Base-by-base conservation (phyloP, 2,797 vertebrate genomes). In the Coregonus sp. region DNA sequence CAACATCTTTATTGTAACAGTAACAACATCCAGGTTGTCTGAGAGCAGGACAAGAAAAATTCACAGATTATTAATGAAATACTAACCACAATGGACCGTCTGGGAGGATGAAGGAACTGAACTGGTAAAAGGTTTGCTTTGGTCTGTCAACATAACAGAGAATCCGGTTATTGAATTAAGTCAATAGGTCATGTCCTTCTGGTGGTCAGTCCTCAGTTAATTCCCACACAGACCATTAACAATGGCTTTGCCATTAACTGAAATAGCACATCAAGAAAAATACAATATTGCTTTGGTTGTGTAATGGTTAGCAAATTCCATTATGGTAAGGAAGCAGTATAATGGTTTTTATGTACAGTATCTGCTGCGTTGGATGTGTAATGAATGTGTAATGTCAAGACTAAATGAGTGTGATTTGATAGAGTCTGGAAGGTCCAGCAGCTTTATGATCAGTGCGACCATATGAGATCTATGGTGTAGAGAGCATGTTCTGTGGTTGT, bases 381-480 rank as follows among this genome's bases (percentile, higher is more conserved):
- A 29, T 18, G 35, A 70, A 63, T 88, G 86, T 4, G 63, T 76
- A 85, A 70, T 80, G 78, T 90, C 85, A 81, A 73, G 40, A 54
- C 47, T 87, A 85, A 89, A 88, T 68, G 77, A 75, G 69, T 67
- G 25, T 31, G 86, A 84, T 76, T 78, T 78, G 81, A 79, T 70
- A 52, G 76, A 80, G 78, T 77, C 84, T 83, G 81, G 40, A 81
- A 68, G 73, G 81, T 86, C 82, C 59, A 75, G 78, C 31, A 51
- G 79, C 74, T 90, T 88, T 88, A 89, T 87, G 89, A 86, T 83
- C 75, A 81, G 12, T 66, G 74, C 70, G 75, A 77, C 76, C 87
- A 87, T 85, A 88, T 81, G 82, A 77, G 86, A 90, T 83, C 68
- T 86, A 86, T 79, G 73, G 74, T 83, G 83, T 75, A 83, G 74